Percentiles rank a stretch among this genome's conserved stretches.
Evolutionary conservation across 2,888 invertebrate genomes (phyloP).

Genomic region (Epirrhoe tristata): DNA sequence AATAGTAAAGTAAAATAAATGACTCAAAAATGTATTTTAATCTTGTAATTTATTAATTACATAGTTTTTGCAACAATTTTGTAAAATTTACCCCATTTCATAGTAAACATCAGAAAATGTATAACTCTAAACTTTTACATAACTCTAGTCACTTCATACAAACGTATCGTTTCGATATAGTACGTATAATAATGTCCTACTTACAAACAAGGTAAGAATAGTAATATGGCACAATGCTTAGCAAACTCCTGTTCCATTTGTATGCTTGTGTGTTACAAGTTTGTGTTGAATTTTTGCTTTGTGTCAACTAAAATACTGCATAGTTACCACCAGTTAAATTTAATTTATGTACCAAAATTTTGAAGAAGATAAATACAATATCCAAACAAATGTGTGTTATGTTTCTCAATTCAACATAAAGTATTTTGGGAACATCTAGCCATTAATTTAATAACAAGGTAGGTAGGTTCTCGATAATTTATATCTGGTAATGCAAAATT

Average conservation of each 20-base stretch:
- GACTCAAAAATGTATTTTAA: slow-evolving; percentile 57
- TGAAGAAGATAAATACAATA: no score
- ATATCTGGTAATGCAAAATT: slow-evolving; percentile 2
- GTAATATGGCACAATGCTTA: slow-evolving; percentile 28
- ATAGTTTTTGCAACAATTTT: slow-evolving; percentile 61
- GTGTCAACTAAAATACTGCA: background rate
- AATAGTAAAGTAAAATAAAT: slow-evolving; percentile 28
- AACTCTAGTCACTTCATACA: slow-evolving; percentile 53
- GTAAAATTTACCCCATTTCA: slow-evolving; percentile 61
- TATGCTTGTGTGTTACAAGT: slow-evolving; percentile 1
- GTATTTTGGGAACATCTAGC: no score
- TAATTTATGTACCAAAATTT: no score
- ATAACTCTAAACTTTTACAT: slow-evolving; percentile 56
- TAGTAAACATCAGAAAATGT: slow-evolving; percentile 62
- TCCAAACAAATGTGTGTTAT: no score
- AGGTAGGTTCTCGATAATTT: background rate
- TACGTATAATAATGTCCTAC: slow-evolving; percentile 47
- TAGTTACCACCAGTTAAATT: background rate
- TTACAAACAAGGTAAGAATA: slow-evolving; percentile 8
- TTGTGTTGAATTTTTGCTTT: slow-evolving; percentile 1
- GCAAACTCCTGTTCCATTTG: slow-evolving; percentile 10
- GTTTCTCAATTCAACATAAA: no score
- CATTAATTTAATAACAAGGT: background rate
- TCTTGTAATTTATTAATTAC: slow-evolving; percentile 63
- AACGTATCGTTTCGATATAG: slow-evolving; percentile 38